Evolutionary conservation across 2,888 invertebrate genomes (phyloP).

Genomic region (Chouioia cunea): DNA sequence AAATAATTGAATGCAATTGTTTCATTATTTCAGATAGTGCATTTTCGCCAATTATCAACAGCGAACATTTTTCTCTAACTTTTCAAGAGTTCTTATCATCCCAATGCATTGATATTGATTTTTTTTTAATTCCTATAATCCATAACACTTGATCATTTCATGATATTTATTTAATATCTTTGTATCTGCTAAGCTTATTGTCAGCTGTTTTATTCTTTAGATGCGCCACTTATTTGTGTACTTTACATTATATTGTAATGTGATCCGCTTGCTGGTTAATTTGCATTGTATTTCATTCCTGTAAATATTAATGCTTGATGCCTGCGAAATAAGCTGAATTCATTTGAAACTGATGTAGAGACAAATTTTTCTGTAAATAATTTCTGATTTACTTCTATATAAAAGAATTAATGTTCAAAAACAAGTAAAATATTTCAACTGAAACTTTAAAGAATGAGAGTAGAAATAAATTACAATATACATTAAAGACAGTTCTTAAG

Average conservation of each 20-base stretch:
- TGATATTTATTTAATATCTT: constrained; percentile 2
- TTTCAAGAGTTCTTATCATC: too few species aligned
- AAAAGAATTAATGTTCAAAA: constrained; percentile 25
- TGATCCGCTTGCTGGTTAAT: constrained; percentile 60
- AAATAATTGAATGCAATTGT: not conserved
- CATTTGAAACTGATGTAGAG: constrained; percentile 44
- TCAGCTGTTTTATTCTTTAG: constrained; percentile 38
- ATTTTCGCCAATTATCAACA: constrained; percentile 6
- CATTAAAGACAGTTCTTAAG: constrained; percentile 31
- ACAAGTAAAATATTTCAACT: constrained; percentile 31
- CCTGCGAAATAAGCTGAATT: constrained; percentile 65
- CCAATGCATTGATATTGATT: too few species aligned
- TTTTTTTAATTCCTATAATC: too few species aligned
- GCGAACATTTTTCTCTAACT: not conserved
- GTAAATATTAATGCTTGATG: constrained; percentile 61
- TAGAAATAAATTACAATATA: constrained; percentile 42
- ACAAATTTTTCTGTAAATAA: constrained; percentile 27
- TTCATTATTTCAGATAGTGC: not conserved
- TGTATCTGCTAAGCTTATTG: constrained; percentile 37
- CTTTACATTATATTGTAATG: constrained; percentile 43
- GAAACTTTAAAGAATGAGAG: constrained; percentile 25
- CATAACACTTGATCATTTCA: too few species aligned
- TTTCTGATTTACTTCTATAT: constrained; percentile 20
- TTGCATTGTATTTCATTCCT: constrained; percentile 60
- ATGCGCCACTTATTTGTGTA: constrained; percentile 31